phyloP scores from a whole-genome alignment of 2,797 vertebrate species.

The Lacerta viridis region DNA sequence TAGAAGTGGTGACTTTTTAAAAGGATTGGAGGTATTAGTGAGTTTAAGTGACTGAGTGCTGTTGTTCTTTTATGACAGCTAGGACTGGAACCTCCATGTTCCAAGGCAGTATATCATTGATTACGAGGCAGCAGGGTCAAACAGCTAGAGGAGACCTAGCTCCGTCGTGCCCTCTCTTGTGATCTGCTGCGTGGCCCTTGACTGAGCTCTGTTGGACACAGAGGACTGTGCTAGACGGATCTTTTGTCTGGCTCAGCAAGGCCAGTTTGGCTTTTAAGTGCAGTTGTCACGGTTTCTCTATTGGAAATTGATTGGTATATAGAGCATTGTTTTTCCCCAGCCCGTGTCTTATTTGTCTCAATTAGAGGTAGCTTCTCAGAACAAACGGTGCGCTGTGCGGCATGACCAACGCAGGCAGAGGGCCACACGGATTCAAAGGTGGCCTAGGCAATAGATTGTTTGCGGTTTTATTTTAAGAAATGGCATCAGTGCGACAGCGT shows the following conservation, averaged over 20 bases:
- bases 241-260: background rate
- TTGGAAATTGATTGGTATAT: slow-evolving; percentile 20
- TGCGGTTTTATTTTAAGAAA: slow-evolving; percentile 60
- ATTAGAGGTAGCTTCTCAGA: background rate
- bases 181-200: background rate
- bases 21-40: background rate
- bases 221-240: background rate
- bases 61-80: background rate
- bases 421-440: slow-evolving; percentile 32
- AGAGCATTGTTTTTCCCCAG: background rate
- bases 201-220: background rate
- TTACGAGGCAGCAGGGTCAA: background rate
- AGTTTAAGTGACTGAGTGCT: background rate
- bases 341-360: background rate
- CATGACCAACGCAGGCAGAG: background rate
- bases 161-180: background rate
- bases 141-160: background rate
- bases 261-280: background rate
- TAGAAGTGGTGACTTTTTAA: background rate
- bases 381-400: background rate
- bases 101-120: background rate
- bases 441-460: slow-evolving; percentile 36
- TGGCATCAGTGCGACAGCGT: slow-evolving; percentile 51
- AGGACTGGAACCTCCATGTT: background rate
- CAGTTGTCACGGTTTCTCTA: slow-evolving; percentile 45